Base-by-base conservation (phyloP, 2,888 invertebrate species). In the Conus canariensis region DNA sequence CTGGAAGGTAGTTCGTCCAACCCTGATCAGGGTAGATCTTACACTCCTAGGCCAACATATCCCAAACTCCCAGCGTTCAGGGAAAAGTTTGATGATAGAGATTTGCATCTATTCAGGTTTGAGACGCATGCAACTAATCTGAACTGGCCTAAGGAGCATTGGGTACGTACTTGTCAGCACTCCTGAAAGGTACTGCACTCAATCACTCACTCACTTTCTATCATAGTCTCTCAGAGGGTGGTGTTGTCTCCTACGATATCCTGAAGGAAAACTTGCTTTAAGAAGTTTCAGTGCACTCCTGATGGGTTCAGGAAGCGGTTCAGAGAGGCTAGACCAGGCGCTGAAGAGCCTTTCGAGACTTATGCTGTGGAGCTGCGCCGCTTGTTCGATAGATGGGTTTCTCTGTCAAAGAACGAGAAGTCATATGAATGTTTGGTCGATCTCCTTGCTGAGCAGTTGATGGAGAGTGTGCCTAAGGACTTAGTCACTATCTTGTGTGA, bases 281-380 rank as follows among this genome's bases (percentile, higher is more conserved):
- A 83, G 58, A 83, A 83, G 82, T 83, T 83, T 56, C 45, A 19
- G 56, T 83, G 82, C n/a, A 83, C 56, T 83, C 19, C 82, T n/a
- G 82, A 83, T 8, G 58, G 56, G 7, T 83, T 56, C 22, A 56
- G 82, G 22, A 83, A 45, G 16, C 45, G 58, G 19, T 58, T 83
- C 19, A 83, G 82, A 22, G 45, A 83, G 19, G 6, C 58, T 56
- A 56, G 56, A 19, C 82, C 82, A 19, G 58, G 56, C 19, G 19
- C 82, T 6, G 58, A 58, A 16, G 82, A 83, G 58, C 16, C 82
- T 9, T 83, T 83, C 19, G 56, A 83, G 5, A 83, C 19, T 19
- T 83, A 19, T 19, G 10, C 19, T 19, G 22, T 83, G 6, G 82
- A 83, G 22, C 56, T 83, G 14, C 45, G 22, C 4, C 9, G 82